Evolutionary conservation across 2,888 invertebrate genomes (phyloP), one percentile per base, ranked within the genome.

Genomic region (Mesodorylaimus sp.): DNA sequence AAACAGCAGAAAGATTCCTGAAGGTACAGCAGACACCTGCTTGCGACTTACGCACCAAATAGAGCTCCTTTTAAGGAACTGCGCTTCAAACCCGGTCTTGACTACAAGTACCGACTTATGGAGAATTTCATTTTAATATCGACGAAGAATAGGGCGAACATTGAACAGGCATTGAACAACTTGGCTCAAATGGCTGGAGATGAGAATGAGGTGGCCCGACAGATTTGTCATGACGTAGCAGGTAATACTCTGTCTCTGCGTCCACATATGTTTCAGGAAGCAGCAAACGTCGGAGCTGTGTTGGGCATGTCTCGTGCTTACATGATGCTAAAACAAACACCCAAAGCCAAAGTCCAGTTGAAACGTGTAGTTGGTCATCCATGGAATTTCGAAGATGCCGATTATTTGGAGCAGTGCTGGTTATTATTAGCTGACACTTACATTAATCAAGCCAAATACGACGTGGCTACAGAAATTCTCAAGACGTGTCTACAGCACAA

Each of bases 381-480:
- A 0, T 95, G 93, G 93, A 86, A 80, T 16, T 85, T 89, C 57
- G 88, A 91, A 65, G 89, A 91, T 61, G 88, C 91, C 0, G 91
- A 93, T 62, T 88, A 91, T 61, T 72, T 95, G 52, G 95, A 95
- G 70, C 78, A 84, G 53, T 84, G 88, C 66, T 95, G 95, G 95
- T 66, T 95, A 5, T 74, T 93, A 43, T 72, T 93, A n/a, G 83
- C 87, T 0, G 91, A 93, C 56, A 80, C 82, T 57, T 89, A 84
- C 62, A 76, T 83, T 48, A 80, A 81, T 61, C 79, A 68, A 54
- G 80, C 79, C 19, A 84, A 91, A 66, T 76, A 77, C 62, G 91
- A 91, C 53, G 77, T 85, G 47, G 88, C 91, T 0, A 77, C 78
- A 41, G 85, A 87, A 57, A 70, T 89, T 26, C 72, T 95, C 19